Evolutionary conservation across 2,113 vertebrate species (phyloP), one percentile per base, ranked within the genome.

Genomic region (Limnothrissa miodon): DNA sequence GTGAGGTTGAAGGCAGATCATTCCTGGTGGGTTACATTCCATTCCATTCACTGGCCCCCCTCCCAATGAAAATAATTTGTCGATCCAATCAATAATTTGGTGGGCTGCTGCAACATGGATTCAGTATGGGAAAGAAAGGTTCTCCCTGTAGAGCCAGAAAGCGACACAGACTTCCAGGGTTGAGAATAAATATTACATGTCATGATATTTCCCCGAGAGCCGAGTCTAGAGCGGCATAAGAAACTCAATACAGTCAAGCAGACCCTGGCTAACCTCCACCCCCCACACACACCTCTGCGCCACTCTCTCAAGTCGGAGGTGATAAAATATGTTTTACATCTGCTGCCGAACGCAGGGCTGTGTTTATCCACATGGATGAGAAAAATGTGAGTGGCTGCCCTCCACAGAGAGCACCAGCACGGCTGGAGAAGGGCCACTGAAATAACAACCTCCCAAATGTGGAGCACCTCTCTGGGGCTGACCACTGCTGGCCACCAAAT

Each of bases 1-100:
- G n/a, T 23, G 29, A 25, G 2, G 6, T 66, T 10, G 59, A 1
- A 33, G 66, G 29, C 66, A 39, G 66, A 29, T 15, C 36, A 74
- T 36, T 74, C 9, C 66, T 74, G 66, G 29, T 74, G 66, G 13
- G 33, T 33, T 36, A 11, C 59, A 66, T 66, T 48, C 46, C 21
- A 56, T 56, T 19, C 21, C 51, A 29, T 17, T 33, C 66, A 66
- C 25, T 42, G 5, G 2, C 66, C 66, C 36, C 66, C 25, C 66
- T 74, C 66, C 4, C 66, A 36, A 70, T 70, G 66, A 36, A 74
- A 15, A 74, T 39, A 29, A 33, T 39, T 56, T 56, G 79, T 78
- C 39, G 33, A 82, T 56, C 70, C 33, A 59, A 79, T 66, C 42
- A 70, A 85, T 70, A 78, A 74, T 19, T 56, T 59, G n/a, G 3